Base-by-base conservation (phyloP, 2,113 vertebrate species). In the Trogon surrucura region DNA sequence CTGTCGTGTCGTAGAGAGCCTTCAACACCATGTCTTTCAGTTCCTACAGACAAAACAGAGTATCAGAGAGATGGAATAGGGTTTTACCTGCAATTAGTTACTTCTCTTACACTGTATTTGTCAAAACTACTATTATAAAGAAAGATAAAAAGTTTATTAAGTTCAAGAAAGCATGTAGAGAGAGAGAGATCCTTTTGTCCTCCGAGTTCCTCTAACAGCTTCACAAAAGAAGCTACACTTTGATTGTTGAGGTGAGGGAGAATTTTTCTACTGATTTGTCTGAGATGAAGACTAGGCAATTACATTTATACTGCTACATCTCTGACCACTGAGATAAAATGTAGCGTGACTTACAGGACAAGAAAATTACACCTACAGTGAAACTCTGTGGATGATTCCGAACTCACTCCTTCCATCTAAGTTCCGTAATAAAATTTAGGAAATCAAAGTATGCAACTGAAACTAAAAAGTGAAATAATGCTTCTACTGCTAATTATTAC, bases 11-110 rank as follows among this genome's bases (percentile, higher is more conserved):
- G 93, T 50, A 94, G 48, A 93, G 86, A 97, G 84, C 60, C 30
- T 92, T 85, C 91, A 69, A 92, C 73, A 94, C 70, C 95, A 77
- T 82, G 83, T 92, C 80, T 97, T 96, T 93, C 70, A 13, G 75
- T 58, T 91, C 85, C 97, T 97, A 70, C 3, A 20, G 29, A 19
- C 62, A 83, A 96, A 73, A 65, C 75, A 82, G 34, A 60, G 5
- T 38, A 80, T 25, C 30, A 73, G 21, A 78, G 14, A 84, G 9
- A 66, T 45, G 8, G 25, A 81, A 67, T 30, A 44, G 17, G 67
- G 29, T 32, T 77, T 62, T 41, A 93, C 38, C 22, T 91, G 87
- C n/a, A 89, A 32, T 23, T 72, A 87, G 44, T 70, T 94, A 84
- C 66, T 88, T 86, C 27, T 86, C 17, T 86, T 72, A 82, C 14